Conservation (phyloP, 2,797 vertebrate species). For the Threskiornis aethiopicus region DNA sequence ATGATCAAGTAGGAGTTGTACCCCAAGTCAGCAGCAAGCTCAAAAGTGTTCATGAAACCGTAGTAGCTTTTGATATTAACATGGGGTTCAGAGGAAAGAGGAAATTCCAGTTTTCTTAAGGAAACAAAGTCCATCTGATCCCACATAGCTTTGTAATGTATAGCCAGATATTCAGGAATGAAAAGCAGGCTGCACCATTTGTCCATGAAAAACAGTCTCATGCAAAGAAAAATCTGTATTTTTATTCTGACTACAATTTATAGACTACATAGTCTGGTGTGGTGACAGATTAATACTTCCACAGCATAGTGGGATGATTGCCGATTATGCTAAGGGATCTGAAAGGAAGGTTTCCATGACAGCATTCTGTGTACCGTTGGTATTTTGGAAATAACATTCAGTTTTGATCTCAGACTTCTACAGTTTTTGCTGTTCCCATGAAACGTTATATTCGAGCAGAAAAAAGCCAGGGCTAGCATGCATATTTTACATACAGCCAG, state of each 20-base stretch:
- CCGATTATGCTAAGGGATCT: not conserved
- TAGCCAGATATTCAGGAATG: not conserved
- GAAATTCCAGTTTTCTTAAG: not conserved
- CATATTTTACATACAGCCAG: not conserved
- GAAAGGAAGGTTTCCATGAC: conserved; percentile 45
- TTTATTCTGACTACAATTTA: not conserved
- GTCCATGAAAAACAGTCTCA: not conserved
- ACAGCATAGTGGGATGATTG: not conserved
- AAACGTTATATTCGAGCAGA: not conserved
- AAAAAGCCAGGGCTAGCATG: not conserved
- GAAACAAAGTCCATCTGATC: not conserved
- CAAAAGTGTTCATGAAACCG: not conserved
- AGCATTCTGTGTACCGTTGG: not conserved
- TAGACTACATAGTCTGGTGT: not conserved
- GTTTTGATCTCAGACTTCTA: conserved; percentile 7
- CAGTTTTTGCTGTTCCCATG: not conserved
- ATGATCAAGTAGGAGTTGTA: not conserved
- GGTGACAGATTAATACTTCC: not conserved
- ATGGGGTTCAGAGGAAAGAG: not conserved
- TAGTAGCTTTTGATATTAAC: not conserved
- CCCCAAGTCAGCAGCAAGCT: not conserved
- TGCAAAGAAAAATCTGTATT: not conserved
- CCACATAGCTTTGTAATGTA: not conserved
- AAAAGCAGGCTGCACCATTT: not conserved
- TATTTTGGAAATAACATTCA: conserved; percentile 24